These are phyloP conservation scores for Hypanus sabinus DNA, from an alignment of 2,113 vertebrate genomes.

Conservation along the genomic window DNA sequence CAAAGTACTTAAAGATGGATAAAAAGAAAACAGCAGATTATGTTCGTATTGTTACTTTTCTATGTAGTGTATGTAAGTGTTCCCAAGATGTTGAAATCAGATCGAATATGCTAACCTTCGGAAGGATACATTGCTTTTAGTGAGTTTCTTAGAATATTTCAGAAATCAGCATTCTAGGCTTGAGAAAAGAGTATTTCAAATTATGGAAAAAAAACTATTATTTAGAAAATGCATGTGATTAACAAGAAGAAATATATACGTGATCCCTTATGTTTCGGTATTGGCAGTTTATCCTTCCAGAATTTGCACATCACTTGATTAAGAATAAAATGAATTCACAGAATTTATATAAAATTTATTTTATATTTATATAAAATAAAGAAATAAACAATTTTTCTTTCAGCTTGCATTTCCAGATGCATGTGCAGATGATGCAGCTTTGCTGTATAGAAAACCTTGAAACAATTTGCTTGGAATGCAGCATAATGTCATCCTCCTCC, in stretches of 20 bases:
- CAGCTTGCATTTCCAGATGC: no score
- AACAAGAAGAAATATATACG: not conserved
- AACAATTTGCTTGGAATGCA: no score
- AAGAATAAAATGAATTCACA: no score
- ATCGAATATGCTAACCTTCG: not conserved
- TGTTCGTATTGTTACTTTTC: not conserved
- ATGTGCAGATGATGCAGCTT: no score
- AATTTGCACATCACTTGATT: no score
- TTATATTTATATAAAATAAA: no score
- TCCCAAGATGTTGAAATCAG: not conserved
- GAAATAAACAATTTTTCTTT: no score
- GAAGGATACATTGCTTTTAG: not conserved
- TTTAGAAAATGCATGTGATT: not conserved
- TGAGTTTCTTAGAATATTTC: slow-evolving; percentile 4
- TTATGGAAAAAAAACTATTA: not conserved
- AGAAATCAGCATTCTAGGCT: not conserved
- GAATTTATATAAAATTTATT: no score
- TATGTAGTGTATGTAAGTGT: not conserved
- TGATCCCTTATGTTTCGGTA: no score
- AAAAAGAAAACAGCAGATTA: not conserved
- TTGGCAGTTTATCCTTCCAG: no score
- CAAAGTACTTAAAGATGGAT: not conserved
- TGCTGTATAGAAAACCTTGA: no score
- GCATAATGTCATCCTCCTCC: no score
- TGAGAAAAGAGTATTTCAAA: not conserved